Evolutionary conservation across 2,888 invertebrate species (phyloP).

Genomic region (Rugalucina vietnamica): DNA sequence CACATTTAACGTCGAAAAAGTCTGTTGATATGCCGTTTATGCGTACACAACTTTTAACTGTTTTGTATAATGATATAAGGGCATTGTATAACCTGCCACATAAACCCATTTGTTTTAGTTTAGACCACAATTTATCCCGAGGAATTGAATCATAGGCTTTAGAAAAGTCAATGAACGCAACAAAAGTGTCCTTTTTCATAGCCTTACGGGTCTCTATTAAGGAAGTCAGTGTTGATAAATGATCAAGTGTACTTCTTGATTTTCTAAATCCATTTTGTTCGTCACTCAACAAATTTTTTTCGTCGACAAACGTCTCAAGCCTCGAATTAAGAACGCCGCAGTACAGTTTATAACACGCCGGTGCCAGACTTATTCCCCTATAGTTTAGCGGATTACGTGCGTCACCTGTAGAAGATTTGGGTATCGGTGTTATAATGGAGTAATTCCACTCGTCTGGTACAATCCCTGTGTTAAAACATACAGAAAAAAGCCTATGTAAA

Average conservation of each 20-base stretch:
- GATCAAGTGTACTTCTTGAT: constrained; percentile 30
- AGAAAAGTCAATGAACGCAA: background rate
- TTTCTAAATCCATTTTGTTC: constrained; percentile 37
- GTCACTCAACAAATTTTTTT: constrained; percentile 14
- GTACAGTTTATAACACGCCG: constrained; percentile 28
- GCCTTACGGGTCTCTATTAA: background rate
- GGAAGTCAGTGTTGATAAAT: constrained; percentile 24
- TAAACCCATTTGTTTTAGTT: background rate
- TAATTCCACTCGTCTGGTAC: constrained; percentile 23
- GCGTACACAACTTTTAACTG: background rate
- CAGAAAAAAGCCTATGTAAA: constrained; percentile 19
- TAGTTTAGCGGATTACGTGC: constrained; percentile 12
- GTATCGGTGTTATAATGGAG: constrained; percentile 20
- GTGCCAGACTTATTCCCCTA: constrained; percentile 26
- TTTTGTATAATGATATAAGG: background rate
- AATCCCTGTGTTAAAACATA: constrained; percentile 30
- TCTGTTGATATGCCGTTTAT: background rate
- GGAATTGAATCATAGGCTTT: constrained; percentile 1
- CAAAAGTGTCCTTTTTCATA: background rate
- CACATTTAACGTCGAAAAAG: background rate
- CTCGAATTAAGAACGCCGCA: constrained; percentile 26
- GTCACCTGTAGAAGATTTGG: constrained; percentile 23
- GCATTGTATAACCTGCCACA: background rate
- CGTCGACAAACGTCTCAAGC: background rate
- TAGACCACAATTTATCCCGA: background rate